Percentiles rank a stretch among this genome's conserved stretches.
phyloP scores from a whole-genome alignment of 2,113 vertebrate genomes.

The Oriolus oriolus region DNA sequence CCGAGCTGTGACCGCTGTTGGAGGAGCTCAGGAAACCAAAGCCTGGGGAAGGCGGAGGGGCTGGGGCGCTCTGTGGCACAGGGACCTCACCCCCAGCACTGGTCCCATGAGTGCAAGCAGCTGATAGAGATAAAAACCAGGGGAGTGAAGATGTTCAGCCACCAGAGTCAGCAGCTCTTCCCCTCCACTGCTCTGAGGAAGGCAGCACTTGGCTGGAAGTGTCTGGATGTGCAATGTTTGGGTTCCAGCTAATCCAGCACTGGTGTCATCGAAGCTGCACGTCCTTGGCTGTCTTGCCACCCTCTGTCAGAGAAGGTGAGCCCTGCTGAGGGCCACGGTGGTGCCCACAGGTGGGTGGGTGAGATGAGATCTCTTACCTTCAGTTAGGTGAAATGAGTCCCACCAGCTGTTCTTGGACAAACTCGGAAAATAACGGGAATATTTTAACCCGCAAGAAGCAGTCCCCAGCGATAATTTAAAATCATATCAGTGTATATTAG shows the following conservation, averaged over 20 bases:
- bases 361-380: neutral
- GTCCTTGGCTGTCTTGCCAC: neutral
- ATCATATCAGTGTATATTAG: neutral
- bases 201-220: neutral
- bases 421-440: neutral
- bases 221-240: accelerated
- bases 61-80: accelerated
- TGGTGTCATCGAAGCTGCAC: neutral
- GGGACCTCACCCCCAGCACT: neutral
- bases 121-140: neutral
- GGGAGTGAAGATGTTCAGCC: neutral
- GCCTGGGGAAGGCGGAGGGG: accelerated
- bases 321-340: neutral
- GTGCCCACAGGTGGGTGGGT: neutral
- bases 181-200: neutral
- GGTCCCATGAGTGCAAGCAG: neutral
- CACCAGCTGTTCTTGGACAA: neutral
- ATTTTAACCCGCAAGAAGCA: neutral
- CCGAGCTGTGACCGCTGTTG: accelerated
- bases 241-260: neutral
- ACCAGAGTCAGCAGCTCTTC: neutral
- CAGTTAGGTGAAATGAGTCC: neutral
- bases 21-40: slow-evolving; percentile 1
- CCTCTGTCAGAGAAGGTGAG: neutral
- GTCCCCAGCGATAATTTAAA: neutral